Evolutionary conservation across 2,888 invertebrate genomes (phyloP).

Genomic region (Drosophila rellima): DNA sequence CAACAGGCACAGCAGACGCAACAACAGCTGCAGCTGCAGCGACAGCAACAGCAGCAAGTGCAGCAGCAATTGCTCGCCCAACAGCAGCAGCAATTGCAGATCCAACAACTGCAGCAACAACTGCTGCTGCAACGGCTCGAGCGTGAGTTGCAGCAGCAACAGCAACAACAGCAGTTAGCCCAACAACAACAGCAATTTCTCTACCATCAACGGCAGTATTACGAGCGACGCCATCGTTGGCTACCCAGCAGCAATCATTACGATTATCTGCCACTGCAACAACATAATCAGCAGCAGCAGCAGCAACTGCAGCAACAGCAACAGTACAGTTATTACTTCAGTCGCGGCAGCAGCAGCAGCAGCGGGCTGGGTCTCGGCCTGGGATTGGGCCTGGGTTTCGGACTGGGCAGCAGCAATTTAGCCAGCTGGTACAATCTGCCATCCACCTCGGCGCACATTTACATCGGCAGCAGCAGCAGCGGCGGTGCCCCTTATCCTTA

Average conservation of each 20-base stretch:
- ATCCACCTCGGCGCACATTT: conserved; percentile 79
- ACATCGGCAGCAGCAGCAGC: conserved; percentile 76
- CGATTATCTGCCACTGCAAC: conserved; percentile 40
- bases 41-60: conserved; percentile 73
- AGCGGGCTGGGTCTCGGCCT: conserved; percentile 73
- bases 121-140: conserved; percentile 76
- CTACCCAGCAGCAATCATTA: conserved; percentile 50
- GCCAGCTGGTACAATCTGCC: conserved; percentile 76
- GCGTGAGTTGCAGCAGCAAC: conserved; percentile 75
- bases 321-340: conserved; percentile 74
- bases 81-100: conserved; percentile 80
- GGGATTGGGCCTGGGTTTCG: conserved; percentile 72
- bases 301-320: conserved; percentile 61
- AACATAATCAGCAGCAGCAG: conserved; percentile 37
- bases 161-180: conserved; percentile 61
- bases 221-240: conserved; percentile 69
- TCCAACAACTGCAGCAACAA: conserved; percentile 77
- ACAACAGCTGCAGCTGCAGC: conserved; percentile 60
- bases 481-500: conserved; percentile 63
- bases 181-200: conserved; percentile 67
- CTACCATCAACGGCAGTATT: conserved; percentile 68
- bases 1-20: conserved; percentile 59
- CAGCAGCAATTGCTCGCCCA: conserved; percentile 79
- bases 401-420: conserved; percentile 75
- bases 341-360: conserved; percentile 76